A percentile compares a stretch with the other conserved stretches of the same genome.
phyloP scores from a whole-genome alignment of 2,888 invertebrate species.

The Ashinkailepas kermadecensis region DNA sequence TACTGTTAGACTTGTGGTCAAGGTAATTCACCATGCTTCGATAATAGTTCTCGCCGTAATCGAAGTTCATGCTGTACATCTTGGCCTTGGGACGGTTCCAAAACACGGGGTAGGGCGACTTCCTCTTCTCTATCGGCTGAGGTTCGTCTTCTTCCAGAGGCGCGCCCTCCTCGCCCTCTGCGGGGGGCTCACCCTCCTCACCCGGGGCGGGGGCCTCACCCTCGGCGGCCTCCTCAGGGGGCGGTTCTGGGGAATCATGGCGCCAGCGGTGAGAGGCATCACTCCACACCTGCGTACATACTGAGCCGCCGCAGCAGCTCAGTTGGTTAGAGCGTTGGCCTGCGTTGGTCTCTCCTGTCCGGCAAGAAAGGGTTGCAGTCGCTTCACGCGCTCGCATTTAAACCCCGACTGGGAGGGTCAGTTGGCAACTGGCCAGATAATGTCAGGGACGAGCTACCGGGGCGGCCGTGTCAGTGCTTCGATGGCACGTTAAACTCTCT shows the following conservation, averaged over 20 bases:
- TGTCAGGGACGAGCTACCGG: too few species aligned
- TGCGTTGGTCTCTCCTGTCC: too few species aligned
- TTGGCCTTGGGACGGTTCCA: conserved; percentile 19
- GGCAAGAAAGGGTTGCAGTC: too few species aligned
- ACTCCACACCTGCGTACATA: background rate
- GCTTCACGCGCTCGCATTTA: too few species aligned
- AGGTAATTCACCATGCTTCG: conserved; percentile 11
- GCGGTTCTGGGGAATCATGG: too few species aligned
- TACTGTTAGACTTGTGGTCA: background rate
- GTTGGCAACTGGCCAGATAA: too few species aligned
- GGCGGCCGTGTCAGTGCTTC: too few species aligned
- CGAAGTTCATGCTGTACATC: conserved; percentile 17
- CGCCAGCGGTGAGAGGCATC: too few species aligned
- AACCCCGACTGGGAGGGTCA: too few species aligned
- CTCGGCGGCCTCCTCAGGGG: background rate
- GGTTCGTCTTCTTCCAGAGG: background rate
- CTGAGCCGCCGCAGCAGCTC: background rate
- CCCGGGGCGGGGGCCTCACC: background rate
- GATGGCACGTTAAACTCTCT: too few species aligned
- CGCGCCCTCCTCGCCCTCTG: background rate
- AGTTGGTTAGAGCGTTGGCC: too few species aligned
- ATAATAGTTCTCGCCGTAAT: conserved; percentile 19
- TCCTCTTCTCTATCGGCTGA: conserved; percentile 3
- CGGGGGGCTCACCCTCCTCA: background rate
- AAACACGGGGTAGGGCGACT: conserved; percentile 15